Evolutionary conservation across 2,797 vertebrate genomes (phyloP), one percentile per base, ranked within the genome.

Genomic region (Rhinella marina): DNA sequence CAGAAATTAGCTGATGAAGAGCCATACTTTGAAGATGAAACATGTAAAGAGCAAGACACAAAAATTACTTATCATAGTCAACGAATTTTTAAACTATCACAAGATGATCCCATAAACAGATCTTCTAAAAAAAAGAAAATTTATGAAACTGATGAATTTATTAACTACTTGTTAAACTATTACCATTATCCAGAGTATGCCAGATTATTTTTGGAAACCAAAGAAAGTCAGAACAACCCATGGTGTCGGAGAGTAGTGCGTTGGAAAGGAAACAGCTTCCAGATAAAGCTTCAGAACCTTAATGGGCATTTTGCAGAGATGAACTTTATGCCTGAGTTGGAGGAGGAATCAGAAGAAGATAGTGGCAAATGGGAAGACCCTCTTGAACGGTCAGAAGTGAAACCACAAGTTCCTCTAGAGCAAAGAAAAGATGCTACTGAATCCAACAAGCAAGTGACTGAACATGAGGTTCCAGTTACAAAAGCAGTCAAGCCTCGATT

Each of bases 91-190:
- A 76, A 89, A 1, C 25, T 84, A 23, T 88, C 19, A 57, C 81
- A 73, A 16, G 68, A 66, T n/a, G 87, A 82, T 23, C 23, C 78
- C 72, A 87, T 90, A 41, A 57, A 76, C 84, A 78, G 85, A 0
- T 0, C 11, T 52, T 77, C 82, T 88, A 94, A 82, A 90, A 95
- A 92, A 86, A 90, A 72, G 82, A 96, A 96, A 89, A 91, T 95
- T 90, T 95, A 95, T 48, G 96, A 96, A 90, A 95, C 94, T 0
- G 94, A 95, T 88, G 94, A 95, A 90, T 96, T 96, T 90, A 93
- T 95, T 88, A 84, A 95, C 91, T 96, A 96, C 87, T 91, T 95
- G 64, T 90, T 96, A 56, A 96, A 96, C 90, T 93, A 95, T 84
- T 95, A 95, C 57, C 92, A 92, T 75, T 91, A 91, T 68, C 94